Conservation (phyloP, 2,113 vertebrate species). For the Nycticorax nycticorax region DNA sequence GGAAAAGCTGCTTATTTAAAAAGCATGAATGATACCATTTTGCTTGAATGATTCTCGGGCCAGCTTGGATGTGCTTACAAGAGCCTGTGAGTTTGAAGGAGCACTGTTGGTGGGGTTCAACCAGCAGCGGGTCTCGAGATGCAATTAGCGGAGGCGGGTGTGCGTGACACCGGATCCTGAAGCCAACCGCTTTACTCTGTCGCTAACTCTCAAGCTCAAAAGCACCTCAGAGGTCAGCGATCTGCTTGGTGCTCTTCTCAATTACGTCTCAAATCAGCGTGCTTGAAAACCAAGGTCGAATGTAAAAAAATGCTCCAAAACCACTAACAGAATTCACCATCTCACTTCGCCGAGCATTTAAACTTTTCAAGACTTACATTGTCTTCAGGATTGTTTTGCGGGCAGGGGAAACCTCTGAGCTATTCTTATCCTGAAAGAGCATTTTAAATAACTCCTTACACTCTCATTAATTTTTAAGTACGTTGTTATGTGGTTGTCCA, state of each 20-base stretch:
- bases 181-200: not conserved
- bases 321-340: not conserved
- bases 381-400: not conserved
- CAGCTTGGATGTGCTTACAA: not conserved
- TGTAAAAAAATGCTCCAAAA: not conserved
- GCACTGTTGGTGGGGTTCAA: not conserved
- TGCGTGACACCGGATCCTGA: not conserved
- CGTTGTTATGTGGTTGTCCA: not conserved
- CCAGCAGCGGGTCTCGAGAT: not conserved
- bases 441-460: not conserved
- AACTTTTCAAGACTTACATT: not conserved
- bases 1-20: not conserved
- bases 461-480: slow-evolving; percentile 31
- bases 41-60: not conserved
- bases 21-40: not conserved
- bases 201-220: not conserved
- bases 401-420: not conserved
- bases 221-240: not conserved
- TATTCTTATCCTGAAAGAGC: slow-evolving; percentile 17
- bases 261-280: not conserved
- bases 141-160: not conserved
- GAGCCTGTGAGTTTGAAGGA: not conserved
- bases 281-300: not conserved
- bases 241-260: not conserved
- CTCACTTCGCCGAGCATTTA: not conserved